A percentile compares a stretch with the other conserved stretches of the same genome.
Evolutionary conservation across 1,140 invertebrate genomes (phyloP).

Genomic region (Xylocopa sonorina): DNA sequence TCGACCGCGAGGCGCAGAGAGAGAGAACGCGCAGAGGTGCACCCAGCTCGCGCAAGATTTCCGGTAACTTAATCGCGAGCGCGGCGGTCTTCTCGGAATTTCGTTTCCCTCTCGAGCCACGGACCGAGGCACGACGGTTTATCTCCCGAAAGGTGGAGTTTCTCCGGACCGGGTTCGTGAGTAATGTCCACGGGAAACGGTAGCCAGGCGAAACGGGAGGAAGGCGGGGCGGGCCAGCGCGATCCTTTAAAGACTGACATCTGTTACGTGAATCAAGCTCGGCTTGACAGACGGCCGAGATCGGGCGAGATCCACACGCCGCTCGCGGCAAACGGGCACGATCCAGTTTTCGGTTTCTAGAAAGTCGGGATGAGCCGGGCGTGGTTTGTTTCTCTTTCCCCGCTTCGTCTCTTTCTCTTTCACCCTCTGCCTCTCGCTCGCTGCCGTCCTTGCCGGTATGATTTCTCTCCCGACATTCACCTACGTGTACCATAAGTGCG

Average conservation of each 20-base stretch:
- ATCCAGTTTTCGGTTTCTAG: constrained; percentile 79
- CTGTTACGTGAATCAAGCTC: constrained; percentile 65
- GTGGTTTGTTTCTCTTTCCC: constrained; percentile 59
- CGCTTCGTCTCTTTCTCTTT: constrained; percentile 28
- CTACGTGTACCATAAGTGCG: constrained; percentile 66
- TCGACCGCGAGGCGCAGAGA: not conserved
- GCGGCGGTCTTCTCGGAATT: constrained; percentile 15
- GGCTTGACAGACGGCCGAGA: constrained; percentile 55
- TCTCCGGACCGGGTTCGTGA: constrained; percentile 53
- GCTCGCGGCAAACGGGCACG: constrained; percentile 59
- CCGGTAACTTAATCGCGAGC: constrained; percentile 21
- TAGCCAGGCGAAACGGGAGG: constrained; percentile 53
- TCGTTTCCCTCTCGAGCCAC: constrained; percentile 31
- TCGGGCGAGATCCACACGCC: constrained; percentile 55
- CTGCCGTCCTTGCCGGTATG: constrained; percentile 75
- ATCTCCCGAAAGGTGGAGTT: constrained; percentile 55
- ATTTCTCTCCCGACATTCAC: constrained; percentile 76
- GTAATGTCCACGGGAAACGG: constrained; percentile 61
- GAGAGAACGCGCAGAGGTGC: no score
- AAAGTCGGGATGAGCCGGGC: constrained; percentile 75
- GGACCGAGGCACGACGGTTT: constrained; percentile 8
- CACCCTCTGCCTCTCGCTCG: constrained; percentile 50
- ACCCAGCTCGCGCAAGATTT: no score
- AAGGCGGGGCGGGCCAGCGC: constrained; percentile 46
- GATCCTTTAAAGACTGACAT: constrained; percentile 57